Percentiles rank a stretch among this genome's conserved stretches.
Evolutionary conservation across 2,888 invertebrate species (phyloP).

Genomic region (Mystacides longicornis): DNA sequence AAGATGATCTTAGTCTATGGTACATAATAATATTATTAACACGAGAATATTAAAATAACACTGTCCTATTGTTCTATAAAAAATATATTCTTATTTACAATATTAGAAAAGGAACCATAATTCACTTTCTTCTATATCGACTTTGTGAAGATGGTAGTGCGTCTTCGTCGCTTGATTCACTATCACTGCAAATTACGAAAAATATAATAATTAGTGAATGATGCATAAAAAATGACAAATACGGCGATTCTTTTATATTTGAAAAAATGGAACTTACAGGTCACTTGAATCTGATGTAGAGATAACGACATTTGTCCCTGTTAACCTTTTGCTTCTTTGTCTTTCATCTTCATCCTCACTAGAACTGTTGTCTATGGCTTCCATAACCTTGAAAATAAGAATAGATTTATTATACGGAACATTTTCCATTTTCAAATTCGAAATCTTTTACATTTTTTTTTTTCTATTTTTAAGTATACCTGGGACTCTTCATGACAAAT

Average conservation of each 20-base stretch:
- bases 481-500: conserved; percentile 39
- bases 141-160: conserved; percentile 6
- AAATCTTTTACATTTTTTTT: neutral
- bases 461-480: conserved; percentile 9
- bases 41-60: no score
- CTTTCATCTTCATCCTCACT: conserved; percentile 20
- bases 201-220: neutral
- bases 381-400: conserved; percentile 40
- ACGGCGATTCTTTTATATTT: neutral
- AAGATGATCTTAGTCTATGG: no score
- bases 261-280: conserved; percentile 1
- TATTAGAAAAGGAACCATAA: no score
- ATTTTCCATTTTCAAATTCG: no score
- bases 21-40: no score
- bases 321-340: neutral
- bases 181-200: neutral
- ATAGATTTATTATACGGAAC: conserved; percentile 1
- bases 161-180: conserved; percentile 11
- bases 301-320: neutral
- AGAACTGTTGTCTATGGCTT: conserved; percentile 30
- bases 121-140: neutral
- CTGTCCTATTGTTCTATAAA: no score
- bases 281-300: conserved; percentile 4
- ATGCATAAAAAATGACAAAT: neutral
- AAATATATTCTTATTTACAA: no score